Conservation (phyloP, 1,140 invertebrate species). For the Holcopasites calliopsidis region DNA sequence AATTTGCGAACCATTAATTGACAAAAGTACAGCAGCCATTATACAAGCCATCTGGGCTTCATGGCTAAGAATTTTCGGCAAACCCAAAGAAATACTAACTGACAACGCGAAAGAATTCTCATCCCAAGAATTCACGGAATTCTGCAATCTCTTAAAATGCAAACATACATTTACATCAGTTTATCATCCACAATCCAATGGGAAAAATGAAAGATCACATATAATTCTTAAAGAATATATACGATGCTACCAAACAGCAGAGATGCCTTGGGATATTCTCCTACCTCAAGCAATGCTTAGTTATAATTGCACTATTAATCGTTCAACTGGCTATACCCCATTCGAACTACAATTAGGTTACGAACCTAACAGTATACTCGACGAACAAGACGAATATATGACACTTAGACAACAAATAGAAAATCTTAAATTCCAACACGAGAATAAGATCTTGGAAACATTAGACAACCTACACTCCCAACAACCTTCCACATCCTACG, state of each 20-base stretch:
- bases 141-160: background rate
- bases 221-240: background rate
- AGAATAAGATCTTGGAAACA: conserved; percentile 6
- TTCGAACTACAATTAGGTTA: conserved; percentile 10
- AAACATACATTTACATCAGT: background rate
- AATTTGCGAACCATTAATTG: background rate
- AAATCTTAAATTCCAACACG: background rate
- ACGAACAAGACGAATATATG: background rate
- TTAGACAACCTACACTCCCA: background rate
- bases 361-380: background rate
- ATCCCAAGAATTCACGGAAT: background rate
- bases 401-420: background rate
- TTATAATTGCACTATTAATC: conserved; percentile 14
- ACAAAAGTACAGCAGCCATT: conserved; percentile 2
- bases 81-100: background rate
- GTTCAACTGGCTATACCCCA: background rate
- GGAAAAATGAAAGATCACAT: background rate
- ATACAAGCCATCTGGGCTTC: conserved; percentile 10
- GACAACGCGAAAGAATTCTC: conserved; percentile 2
- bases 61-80: background rate
- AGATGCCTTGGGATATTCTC: background rate
- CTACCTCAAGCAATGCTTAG: background rate
- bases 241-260: background rate
- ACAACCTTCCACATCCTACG: conserved; percentile 7
- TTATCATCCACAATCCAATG: background rate